phyloP scores from a whole-genome alignment of 2,797 vertebrate species.

The Siniperca undulata region DNA sequence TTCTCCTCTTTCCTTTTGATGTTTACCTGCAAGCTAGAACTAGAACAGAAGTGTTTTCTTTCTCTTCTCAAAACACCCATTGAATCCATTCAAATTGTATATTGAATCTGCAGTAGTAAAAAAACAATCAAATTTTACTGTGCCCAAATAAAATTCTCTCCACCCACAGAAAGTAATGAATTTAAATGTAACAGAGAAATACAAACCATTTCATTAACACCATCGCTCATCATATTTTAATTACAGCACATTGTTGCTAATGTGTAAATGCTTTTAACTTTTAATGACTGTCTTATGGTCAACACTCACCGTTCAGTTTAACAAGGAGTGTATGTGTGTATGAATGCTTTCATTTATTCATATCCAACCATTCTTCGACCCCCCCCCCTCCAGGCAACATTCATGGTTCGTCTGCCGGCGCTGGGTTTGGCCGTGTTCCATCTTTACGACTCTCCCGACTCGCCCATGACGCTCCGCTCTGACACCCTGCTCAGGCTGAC shows the following conservation, averaged over 20 bases:
- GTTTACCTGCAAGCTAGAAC: background rate
- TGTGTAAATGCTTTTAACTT: slow-evolving; percentile 48
- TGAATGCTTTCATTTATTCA: background rate
- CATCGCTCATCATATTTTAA: slow-evolving; percentile 47
- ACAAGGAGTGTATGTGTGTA: background rate
- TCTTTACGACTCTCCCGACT: slow-evolving; percentile 87
- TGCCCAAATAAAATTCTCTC: background rate
- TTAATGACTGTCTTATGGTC: slow-evolving; percentile 40
- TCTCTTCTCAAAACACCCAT: background rate
- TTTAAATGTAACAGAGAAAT: slow-evolving; percentile 27
- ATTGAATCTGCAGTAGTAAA: slow-evolving; percentile 18
- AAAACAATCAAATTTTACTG: slow-evolving; percentile 16
- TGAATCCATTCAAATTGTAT: background rate
- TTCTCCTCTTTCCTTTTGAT: background rate
- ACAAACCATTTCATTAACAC: slow-evolving; percentile 30
- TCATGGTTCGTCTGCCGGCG: slow-evolving; percentile 90
- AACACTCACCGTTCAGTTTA: background rate
- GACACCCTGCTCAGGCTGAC: slow-evolving; percentile 89
- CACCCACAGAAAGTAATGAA: slow-evolving; percentile 22
- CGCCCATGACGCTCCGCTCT: slow-evolving; percentile 85
- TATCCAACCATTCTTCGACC: background rate
- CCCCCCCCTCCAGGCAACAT: slow-evolving; percentile 86
- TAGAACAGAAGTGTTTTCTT: background rate
- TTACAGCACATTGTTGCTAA: slow-evolving; percentile 32
- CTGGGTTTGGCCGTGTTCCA: slow-evolving; percentile 93